Conservation (phyloP, 2,888 invertebrate genomes). For the Punctoribates punctum region DNA sequence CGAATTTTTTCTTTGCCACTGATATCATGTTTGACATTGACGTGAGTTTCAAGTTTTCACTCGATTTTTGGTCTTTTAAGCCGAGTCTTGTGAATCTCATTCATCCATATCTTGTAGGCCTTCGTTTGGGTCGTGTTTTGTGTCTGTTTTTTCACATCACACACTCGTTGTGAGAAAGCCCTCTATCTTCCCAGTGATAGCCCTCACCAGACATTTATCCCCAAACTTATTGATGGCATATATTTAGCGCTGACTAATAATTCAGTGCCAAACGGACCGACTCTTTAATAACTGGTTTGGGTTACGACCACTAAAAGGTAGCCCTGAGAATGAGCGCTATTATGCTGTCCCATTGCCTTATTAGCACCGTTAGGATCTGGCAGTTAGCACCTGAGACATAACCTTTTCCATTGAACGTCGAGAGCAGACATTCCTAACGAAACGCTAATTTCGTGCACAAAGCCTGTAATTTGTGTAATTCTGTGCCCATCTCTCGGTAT, state of each 20-base stretch:
- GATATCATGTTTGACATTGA: slow-evolving; percentile 21
- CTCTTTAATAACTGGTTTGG: background rate
- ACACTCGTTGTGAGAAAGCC: background rate
- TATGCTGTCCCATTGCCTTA: background rate
- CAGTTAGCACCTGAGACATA: slow-evolving; percentile 6
- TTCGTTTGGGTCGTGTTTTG: background rate
- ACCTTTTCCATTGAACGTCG: background rate
- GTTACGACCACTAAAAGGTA: slow-evolving; percentile 19
- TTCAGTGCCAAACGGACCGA: background rate
- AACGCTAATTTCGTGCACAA: slow-evolving; percentile 2
- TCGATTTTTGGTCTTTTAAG: background rate
- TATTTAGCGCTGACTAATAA: slow-evolving; percentile 4
- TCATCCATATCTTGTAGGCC: background rate
- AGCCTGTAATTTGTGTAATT: background rate
- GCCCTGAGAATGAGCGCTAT: background rate
- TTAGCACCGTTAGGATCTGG: slow-evolving; percentile 10
- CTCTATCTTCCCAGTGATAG: background rate
- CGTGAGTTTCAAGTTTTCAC: background rate
- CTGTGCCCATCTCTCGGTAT: background rate
- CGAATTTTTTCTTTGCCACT: background rate
- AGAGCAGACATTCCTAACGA: background rate
- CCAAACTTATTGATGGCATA: slow-evolving; percentile 4
- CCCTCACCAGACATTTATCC: background rate
- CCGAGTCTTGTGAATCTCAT: background rate
- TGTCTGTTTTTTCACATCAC: slow-evolving; percentile 10